Base-by-base conservation (phyloP, 2,113 vertebrate species). In the Nesogale talazaci region DNA sequence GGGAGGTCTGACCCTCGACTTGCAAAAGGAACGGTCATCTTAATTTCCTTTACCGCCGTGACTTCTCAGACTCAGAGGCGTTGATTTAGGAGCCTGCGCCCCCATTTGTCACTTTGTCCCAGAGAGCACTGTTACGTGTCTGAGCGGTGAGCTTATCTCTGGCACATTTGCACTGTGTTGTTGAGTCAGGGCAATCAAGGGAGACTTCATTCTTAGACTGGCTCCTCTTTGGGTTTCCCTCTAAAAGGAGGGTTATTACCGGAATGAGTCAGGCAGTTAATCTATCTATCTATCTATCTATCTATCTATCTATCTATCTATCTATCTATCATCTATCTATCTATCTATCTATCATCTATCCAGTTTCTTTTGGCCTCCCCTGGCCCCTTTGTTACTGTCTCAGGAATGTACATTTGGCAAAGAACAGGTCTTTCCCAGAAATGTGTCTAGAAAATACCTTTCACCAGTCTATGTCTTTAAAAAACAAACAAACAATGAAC, bases 1-100 rank as follows among this genome's bases (percentile, higher is more conserved):
- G 83, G 81, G 34, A n/a, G 77, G 76, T 95, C 92, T 86, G 95
- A 25, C 86, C 46, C 29, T 61, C 90, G 69, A 87, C 86, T 95
- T 96, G 89, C 86, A 87, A 94, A 96, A 97, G 92, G 83, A 88
- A 90, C 86, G 72, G 57, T 90, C 85, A 70, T 88, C 92, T 94
- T 88, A 67, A 63, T 90, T 94, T 92, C 92, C 93, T 94, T 94
- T 80, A 90, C 42, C 77, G 87, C n/a, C 82, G 38, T 85, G 83
- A 84, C 86, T 95, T 94, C 86, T 95, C 38, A 34, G 52, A 77
- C 72, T 90, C 52, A 9, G 74, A 69, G 29, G 1, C 65, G 72
- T 92, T 91, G 76, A 81, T 67, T 84, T 94, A 40, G 20, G 90
- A 78, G 46, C 84, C 83, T 61, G 46, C 34, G 83, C 88, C 86